Base-by-base conservation (phyloP, 2,888 invertebrate genomes). In the Eupelmus urozonus region DNA sequence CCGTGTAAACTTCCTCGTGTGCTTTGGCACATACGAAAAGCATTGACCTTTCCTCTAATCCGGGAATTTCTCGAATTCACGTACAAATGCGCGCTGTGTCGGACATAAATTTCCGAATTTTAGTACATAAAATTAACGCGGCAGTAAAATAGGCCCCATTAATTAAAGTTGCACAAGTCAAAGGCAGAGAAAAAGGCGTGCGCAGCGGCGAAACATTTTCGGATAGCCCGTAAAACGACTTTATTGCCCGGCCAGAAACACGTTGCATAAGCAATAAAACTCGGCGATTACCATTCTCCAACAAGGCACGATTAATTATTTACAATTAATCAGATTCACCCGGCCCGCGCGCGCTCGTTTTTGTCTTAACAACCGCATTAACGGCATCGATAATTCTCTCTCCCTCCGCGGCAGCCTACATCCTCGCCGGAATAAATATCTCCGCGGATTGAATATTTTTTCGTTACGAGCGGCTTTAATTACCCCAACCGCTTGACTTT, bases 241-340 rank as follows among this genome's bases (percentile, higher is more conserved):
- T 62, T 23, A 40, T 20, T 9, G 42, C 20, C 20, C 13, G 5
- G 42, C 13, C 11, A n/a, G 40, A 62, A 53, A 53, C 3, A 53
- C 20, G 20, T 53, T 20, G 9, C 34, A 53, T 20, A 20, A 18
- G 5, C 18, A 16, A 53, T 20, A 20, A 53, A 53, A 20, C 53
- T 18, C 20, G 20, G 11, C 11, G 20, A 20, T 53, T 34, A 34
- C 34, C 3, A 34, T 5, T 20, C 3, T 34, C 9, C 34, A 51
- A 60, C 27, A 49, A 51, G 65, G 11, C 2, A 18, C 20, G 45
- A 63, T 66, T 66, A 66, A 66, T 66, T 53, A 66, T 65, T 25
- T 18, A 27, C 51, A 29, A 66, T 66, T 66, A 66, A 20, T 53
- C 23, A 66, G 29, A 53, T 29, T 29, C 23, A 29, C 42, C 42